These are phyloP conservation scores for Glomeris maerens DNA, from an alignment of 1,140 invertebrate species.

Conservation along the genomic window DNA sequence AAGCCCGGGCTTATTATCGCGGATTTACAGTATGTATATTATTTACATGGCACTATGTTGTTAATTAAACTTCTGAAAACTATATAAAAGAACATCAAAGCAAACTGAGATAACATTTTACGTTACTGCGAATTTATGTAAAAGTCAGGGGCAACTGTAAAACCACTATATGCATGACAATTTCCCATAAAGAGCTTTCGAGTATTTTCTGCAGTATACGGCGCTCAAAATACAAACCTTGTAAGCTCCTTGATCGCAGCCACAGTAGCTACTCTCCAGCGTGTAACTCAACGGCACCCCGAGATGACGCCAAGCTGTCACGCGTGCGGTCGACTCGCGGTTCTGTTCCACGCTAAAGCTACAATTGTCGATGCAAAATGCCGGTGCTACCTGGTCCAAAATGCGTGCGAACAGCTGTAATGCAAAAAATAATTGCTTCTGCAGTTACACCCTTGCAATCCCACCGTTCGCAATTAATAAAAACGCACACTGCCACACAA, in stretches of 20 bases:
- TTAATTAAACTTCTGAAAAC: too few relatives aligned
- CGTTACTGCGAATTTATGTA: neutral
- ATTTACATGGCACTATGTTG: too few relatives aligned
- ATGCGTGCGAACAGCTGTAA: conserved; percentile 49
- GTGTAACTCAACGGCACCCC: conserved; percentile 60
- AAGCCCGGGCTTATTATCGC: too few relatives aligned
- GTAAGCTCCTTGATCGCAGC: conserved; percentile 61
- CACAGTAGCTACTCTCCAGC: conserved; percentile 75
- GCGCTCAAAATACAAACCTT: too few relatives aligned
- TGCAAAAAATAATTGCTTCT: conserved; percentile 10
- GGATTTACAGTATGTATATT: too few relatives aligned
- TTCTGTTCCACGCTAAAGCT: conserved; percentile 59
- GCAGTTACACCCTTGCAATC: neutral
- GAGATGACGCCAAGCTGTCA: conserved; percentile 71
- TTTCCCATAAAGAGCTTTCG: neutral
- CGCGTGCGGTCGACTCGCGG: conserved; percentile 67
- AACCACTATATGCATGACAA: neutral
- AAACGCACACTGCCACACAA: neutral
- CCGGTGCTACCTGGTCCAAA: conserved; percentile 49
- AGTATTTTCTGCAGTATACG: too few relatives aligned
- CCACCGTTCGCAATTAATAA: too few relatives aligned
- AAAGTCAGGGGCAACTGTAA: neutral
- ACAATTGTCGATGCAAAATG: conserved; percentile 58
- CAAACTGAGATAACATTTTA: neutral
- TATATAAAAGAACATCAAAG: conserved; percentile 12